phyloP scores from a whole-genome alignment of 2,113 vertebrate species.

The Glareola pratincola region DNA sequence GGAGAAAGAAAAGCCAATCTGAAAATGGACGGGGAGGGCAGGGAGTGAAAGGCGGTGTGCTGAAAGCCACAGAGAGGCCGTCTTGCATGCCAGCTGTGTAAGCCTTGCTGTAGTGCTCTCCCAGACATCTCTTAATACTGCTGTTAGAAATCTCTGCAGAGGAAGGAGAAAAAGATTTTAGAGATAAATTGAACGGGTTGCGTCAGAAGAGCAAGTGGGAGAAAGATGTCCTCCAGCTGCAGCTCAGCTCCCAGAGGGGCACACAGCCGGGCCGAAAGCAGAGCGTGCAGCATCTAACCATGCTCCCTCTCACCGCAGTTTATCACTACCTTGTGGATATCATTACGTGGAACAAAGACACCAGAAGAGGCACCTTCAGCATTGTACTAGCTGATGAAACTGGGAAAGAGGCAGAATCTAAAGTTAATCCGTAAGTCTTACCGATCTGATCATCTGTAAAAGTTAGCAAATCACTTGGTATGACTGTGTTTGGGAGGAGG shows the following conservation, averaged over 20 bases:
- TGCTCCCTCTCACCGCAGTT: conserved; percentile 59
- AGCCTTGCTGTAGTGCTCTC: neutral
- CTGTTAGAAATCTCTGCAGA: neutral
- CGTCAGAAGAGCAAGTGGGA: neutral
- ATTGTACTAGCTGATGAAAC: conserved; percentile 72
- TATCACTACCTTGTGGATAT: conserved; percentile 86
- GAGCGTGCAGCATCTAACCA: neutral
- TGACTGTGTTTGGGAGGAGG: neutral
- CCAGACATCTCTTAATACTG: neutral
- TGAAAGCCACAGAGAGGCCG: neutral
- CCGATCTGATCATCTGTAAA: neutral
- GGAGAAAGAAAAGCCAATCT: neutral
- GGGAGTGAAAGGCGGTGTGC: neutral
- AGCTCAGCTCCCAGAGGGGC: neutral
- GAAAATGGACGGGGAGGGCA: neutral
- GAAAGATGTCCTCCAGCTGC: neutral
- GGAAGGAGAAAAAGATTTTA: neutral
- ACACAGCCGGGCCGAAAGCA: neutral
- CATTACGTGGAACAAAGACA: conserved; percentile 81
- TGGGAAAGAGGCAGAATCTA: conserved; percentile 74
- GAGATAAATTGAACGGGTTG: neutral
- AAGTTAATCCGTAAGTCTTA: conserved; percentile 83
- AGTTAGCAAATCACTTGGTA: neutral
- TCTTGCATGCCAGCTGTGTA: neutral
- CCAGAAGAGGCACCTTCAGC: conserved; percentile 81